phyloP scores from a whole-genome alignment of 2,797 vertebrate genomes.

The Neomorphus geoffroyi region DNA sequence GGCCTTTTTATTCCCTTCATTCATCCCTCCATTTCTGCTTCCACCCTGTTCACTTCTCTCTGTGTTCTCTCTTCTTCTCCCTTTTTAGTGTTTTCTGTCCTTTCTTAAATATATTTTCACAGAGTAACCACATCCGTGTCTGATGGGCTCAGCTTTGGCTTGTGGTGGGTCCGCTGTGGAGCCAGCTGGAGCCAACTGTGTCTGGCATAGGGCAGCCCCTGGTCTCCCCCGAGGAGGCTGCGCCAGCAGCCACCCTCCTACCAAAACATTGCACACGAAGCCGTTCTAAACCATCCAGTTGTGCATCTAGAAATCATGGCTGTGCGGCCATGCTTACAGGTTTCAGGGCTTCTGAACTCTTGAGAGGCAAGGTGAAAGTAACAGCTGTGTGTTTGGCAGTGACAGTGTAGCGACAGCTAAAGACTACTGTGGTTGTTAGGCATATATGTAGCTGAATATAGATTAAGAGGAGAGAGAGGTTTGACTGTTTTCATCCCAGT shows the following conservation, averaged over 20 bases:
- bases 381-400: neutral
- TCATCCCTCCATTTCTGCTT: neutral
- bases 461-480: neutral
- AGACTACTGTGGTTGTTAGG: neutral
- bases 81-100: neutral
- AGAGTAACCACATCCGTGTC: fast-evolving
- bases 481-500: neutral
- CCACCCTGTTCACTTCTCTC: neutral
- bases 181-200: no score
- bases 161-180: neutral
- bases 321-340: fast-evolving
- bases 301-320: neutral
- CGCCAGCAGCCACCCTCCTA: neutral
- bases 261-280: neutral
- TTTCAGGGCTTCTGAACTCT: neutral
- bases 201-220: neutral
- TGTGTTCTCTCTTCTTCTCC: neutral
- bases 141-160: neutral
- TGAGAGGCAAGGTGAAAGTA: neutral
- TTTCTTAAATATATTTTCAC: neutral
- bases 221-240: neutral
- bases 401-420: neutral
- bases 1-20: neutral
- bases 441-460: neutral
- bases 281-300: neutral